Percentiles rank a stretch among this genome's conserved stretches.
Evolutionary conservation across 2,888 invertebrate species (phyloP).

Genomic region (Eupithecia vulgata): DNA sequence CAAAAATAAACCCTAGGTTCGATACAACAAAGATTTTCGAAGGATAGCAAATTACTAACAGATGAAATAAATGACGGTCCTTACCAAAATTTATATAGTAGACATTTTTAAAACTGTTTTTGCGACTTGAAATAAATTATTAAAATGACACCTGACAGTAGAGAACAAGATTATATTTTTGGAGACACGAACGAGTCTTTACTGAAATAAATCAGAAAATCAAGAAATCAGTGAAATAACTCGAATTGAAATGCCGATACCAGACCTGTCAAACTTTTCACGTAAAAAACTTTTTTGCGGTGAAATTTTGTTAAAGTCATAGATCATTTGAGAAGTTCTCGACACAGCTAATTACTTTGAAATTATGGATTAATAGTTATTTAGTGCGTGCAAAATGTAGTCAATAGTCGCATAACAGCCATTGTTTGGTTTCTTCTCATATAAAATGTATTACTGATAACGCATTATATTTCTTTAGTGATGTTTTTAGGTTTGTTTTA

Average conservation of each 20-base stretch:
- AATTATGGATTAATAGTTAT: neutral
- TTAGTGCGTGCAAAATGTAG: constrained; percentile 34
- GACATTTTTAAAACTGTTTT: neutral
- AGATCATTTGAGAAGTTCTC: neutral
- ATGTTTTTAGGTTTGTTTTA: constrained; percentile 9
- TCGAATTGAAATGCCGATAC: constrained; percentile 2
- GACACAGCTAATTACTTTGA: neutral
- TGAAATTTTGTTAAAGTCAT: neutral
- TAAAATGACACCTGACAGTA: neutral
- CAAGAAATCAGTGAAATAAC: neutral
- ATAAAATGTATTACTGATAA: constrained; percentile 74
- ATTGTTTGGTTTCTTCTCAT: constrained; percentile 75
- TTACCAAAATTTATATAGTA: neutral
- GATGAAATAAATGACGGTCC: neutral
- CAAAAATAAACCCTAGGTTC: neutral
- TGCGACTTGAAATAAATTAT: neutral
- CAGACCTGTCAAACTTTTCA: constrained; percentile 5
- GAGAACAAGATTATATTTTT: neutral
- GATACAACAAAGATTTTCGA: neutral
- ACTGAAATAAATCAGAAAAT: neutral
- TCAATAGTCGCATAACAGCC: constrained; percentile 51
- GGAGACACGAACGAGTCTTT: neutral
- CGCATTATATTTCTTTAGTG: constrained; percentile 16
- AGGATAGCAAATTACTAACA: neutral
- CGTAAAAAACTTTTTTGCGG: constrained; percentile 4